phyloP scores from a whole-genome alignment of 1,140 invertebrate species.

The Drosophila bocki region DNA sequence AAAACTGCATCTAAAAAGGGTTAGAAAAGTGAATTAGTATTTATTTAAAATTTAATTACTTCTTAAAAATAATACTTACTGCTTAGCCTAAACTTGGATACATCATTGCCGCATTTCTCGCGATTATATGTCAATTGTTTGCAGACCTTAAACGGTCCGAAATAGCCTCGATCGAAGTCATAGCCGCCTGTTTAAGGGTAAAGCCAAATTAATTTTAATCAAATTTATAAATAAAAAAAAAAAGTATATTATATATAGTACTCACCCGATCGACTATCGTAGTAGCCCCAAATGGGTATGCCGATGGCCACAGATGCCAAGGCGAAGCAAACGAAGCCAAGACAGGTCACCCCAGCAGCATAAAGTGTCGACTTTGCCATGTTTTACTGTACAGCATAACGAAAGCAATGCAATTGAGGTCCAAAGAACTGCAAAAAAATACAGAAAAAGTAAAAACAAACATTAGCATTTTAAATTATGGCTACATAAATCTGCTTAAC shows the following conservation, averaged over 20 bases:
- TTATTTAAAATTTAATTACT: too few species aligned
- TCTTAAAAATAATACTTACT: slow-evolving; percentile 87
- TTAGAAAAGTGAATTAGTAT: neutral
- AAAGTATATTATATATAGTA: slow-evolving; percentile 12
- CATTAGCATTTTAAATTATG: slow-evolving; percentile 13
- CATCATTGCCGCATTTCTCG: slow-evolving; percentile 91
- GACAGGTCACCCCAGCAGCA: slow-evolving; percentile 90
- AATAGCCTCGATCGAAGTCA: slow-evolving; percentile 90
- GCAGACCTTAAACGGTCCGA: slow-evolving; percentile 94
- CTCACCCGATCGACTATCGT: slow-evolving; percentile 87
- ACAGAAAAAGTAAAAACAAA: slow-evolving; percentile 5
- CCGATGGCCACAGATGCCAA: slow-evolving; percentile 91
- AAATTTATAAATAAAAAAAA: slow-evolving; percentile 61
- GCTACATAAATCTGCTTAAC: slow-evolving; percentile 12
- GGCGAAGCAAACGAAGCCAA: slow-evolving; percentile 91
- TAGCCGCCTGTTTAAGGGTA: slow-evolving; percentile 63
- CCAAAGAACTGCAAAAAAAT: slow-evolving; percentile 35
- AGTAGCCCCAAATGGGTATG: slow-evolving; percentile 92
- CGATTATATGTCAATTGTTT: slow-evolving; percentile 92
- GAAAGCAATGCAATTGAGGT: slow-evolving; percentile 62
- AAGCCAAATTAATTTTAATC: slow-evolving; percentile 55
- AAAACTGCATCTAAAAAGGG: slow-evolving; percentile 89
- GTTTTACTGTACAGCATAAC: slow-evolving; percentile 81
- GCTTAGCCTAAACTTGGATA: slow-evolving; percentile 91
- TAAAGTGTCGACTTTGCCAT: slow-evolving; percentile 87